phyloP scores from a whole-genome alignment of 2,888 invertebrate species.

The Spodoptera littoralis region DNA sequence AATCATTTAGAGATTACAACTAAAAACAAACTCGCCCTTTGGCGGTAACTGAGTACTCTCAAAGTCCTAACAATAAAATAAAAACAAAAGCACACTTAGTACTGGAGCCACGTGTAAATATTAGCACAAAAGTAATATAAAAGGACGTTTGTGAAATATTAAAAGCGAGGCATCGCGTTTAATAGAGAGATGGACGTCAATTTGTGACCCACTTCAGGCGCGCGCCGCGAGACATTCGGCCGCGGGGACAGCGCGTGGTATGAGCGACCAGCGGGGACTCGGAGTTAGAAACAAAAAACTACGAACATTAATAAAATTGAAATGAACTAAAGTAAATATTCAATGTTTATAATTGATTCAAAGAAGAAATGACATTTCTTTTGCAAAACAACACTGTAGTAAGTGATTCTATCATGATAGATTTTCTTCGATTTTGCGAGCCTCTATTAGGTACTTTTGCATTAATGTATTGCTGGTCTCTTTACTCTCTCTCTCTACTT shows the following conservation, averaged over 20 bases:
- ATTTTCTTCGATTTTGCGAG: too few relatives aligned
- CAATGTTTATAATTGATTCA: too few relatives aligned
- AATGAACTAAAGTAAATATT: too few relatives aligned
- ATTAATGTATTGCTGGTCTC: too few relatives aligned
- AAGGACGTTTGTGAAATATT: constrained; percentile 67
- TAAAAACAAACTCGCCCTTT: not conserved
- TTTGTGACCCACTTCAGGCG: constrained; percentile 73
- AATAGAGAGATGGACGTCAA: constrained; percentile 75
- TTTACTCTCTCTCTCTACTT: too few relatives aligned
- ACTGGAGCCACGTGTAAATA: constrained; percentile 32
- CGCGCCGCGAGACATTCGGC: constrained; percentile 58
- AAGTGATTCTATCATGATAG: too few relatives aligned
- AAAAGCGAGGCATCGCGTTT: constrained; percentile 71
- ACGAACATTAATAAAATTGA: too few relatives aligned
- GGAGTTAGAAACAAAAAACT: too few relatives aligned
- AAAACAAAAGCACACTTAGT: constrained; percentile 24
- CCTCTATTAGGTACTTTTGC: too few relatives aligned
- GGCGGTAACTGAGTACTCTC: not conserved
- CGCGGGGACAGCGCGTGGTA: constrained; percentile 38
- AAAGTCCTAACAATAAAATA: constrained; percentile 12
- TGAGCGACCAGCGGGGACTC: constrained; percentile 18
- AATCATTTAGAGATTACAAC: too few relatives aligned
- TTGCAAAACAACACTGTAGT: too few relatives aligned
- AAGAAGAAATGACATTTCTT: too few relatives aligned
- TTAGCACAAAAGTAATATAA: constrained; percentile 50